These are phyloP conservation scores for Thunnus thynnus DNA, from an alignment of 2,113 vertebrate genomes.

Conservation along the genomic window DNA sequence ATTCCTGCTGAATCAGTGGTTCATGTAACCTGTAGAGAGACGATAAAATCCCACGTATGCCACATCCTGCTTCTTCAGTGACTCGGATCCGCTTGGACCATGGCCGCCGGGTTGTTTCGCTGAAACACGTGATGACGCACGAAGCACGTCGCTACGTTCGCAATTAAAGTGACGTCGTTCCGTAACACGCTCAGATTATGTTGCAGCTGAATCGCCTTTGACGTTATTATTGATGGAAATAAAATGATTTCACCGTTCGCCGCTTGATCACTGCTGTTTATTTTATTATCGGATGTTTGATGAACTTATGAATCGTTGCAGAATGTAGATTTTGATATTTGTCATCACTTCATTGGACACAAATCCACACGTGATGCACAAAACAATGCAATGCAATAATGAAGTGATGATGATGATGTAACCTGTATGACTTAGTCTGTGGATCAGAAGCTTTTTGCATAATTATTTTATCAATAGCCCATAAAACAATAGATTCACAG, in stretches of 20 bases:
- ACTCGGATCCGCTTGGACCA: not conserved
- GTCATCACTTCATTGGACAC: too few species aligned
- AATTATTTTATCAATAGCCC: not conserved
- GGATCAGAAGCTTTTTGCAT: not conserved
- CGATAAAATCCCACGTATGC: not conserved
- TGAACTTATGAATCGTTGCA: too few species aligned
- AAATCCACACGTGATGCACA: not conserved
- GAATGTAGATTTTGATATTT: too few species aligned
- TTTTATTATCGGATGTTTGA: too few species aligned
- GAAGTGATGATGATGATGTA: too few species aligned
- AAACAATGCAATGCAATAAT: not conserved
- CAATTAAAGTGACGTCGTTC: constrained; percentile 64
- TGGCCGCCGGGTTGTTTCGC: constrained; percentile 8
- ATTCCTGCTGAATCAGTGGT: not conserved
- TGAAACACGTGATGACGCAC: constrained; percentile 59
- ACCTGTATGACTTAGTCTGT: too few species aligned
- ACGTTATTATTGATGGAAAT: constrained; percentile 23
- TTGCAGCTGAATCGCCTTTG: not conserved
- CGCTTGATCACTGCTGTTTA: not conserved
- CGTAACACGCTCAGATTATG: not conserved
- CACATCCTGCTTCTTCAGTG: too few species aligned
- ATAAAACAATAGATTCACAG: not conserved
- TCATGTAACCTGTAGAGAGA: too few species aligned
- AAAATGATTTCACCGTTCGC: not conserved
- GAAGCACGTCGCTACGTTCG: not conserved